phyloP scores from a whole-genome alignment of 2,888 invertebrate species.

The Prosapia bicincta region DNA sequence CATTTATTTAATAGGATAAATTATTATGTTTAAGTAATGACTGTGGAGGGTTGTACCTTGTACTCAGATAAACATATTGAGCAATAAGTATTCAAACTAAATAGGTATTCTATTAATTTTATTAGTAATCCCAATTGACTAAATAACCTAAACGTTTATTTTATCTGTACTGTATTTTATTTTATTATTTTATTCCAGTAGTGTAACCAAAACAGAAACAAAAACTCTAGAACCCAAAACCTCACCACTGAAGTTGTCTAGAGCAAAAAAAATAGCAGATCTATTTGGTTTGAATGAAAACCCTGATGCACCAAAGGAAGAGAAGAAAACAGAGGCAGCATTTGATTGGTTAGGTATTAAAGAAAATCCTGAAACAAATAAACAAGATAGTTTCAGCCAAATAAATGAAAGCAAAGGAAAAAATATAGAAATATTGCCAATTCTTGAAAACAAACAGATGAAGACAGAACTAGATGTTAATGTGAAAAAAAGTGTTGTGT shows the following conservation, averaged over 20 bases:
- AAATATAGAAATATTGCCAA: neutral
- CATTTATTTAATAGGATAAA: no score
- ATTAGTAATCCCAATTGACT: no score
- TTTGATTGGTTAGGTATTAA: constrained; percentile 21
- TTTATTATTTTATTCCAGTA: neutral
- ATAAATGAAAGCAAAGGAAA: neutral
- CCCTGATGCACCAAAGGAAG: neutral
- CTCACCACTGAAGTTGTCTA: neutral
- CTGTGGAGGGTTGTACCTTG: no score
- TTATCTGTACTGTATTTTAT: no score
- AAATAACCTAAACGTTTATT: no score
- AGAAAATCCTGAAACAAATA: constrained; percentile 5
- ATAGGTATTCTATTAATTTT: no score
- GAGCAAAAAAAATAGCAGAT: constrained; percentile 16
- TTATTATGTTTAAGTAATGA: no score
- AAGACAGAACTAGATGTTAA: neutral
- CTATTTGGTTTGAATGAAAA: constrained; percentile 20
- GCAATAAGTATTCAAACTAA: no score
- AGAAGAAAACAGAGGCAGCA: constrained; percentile 8
- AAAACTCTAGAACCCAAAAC: neutral
- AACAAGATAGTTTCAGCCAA: neutral
- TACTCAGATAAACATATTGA: no score
- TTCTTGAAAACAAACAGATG: neutral
- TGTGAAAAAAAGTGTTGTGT: neutral
- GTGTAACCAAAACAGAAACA: neutral